A percentile compares a stretch with the other conserved stretches of the same genome.
Evolutionary conservation across 1,140 invertebrate genomes (phyloP).

Genomic region (Caenorhabditis tropicalis): DNA sequence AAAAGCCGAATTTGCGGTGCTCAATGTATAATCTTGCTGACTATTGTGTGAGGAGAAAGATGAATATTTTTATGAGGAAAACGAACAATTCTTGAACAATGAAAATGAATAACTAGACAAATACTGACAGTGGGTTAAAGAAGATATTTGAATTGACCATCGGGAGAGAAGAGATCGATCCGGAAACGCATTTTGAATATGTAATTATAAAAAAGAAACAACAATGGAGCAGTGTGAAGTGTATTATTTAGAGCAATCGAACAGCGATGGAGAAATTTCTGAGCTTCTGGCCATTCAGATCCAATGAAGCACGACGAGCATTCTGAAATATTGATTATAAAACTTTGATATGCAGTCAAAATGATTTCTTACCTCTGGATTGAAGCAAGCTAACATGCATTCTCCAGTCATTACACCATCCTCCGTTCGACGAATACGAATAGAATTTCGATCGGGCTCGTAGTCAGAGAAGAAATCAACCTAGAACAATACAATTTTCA

Average conservation of each 20-base stretch:
- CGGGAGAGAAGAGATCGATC: too few relatives aligned
- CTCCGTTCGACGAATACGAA: constrained; percentile 15
- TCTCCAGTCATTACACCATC: constrained; percentile 33
- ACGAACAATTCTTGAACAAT: not conserved
- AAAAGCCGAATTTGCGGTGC: not conserved
- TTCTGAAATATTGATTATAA: not conserved
- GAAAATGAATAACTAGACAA: not conserved
- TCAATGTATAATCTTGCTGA: constrained; percentile 23
- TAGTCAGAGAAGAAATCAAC: constrained; percentile 20
- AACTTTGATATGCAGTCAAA: not conserved
- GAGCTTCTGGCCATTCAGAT: not conserved
- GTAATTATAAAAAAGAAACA: not conserved
- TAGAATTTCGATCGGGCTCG: constrained; percentile 13
- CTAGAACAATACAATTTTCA: not conserved
- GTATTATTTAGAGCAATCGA: not conserved
- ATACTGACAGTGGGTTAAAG: too few relatives aligned
- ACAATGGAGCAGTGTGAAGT: not conserved
- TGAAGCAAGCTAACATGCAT: not conserved
- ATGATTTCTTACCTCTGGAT: not conserved
- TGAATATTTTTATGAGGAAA: not conserved
- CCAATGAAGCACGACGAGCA: not conserved
- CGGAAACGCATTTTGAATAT: not conserved
- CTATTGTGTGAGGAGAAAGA: not conserved
- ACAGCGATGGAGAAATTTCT: not conserved
- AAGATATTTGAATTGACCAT: not conserved